phyloP scores from a whole-genome alignment of 2,888 invertebrate genomes.

The Zootermopsis nevadensis region DNA sequence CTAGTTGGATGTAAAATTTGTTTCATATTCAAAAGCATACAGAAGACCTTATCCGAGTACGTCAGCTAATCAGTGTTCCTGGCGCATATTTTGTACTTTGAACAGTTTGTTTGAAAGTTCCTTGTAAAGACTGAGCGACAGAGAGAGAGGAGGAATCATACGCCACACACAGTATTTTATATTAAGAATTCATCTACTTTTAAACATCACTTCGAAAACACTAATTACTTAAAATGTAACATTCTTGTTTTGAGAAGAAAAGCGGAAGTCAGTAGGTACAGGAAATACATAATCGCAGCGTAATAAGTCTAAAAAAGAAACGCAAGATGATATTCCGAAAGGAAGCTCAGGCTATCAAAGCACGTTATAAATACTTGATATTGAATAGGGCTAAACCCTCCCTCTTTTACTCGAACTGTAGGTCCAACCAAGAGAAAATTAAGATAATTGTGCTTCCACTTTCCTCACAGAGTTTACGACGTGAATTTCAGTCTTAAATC shows the following conservation, averaged over 20 bases:
- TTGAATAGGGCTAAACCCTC: slow-evolving; percentile 10
- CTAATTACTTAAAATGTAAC: background rate
- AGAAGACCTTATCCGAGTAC: no score
- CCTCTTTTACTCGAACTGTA: background rate
- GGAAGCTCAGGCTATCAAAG: background rate
- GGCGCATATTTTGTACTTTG: no score
- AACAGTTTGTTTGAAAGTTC: no score
- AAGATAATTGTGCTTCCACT: slow-evolving; percentile 43
- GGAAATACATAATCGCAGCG: no score
- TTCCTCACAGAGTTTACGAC: slow-evolving; percentile 25
- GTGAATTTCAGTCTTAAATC: slow-evolving; percentile 48
- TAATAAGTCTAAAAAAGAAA: background rate
- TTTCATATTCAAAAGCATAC: no score
- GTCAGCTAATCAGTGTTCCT: no score
- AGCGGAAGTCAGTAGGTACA: no score
- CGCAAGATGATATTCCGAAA: background rate
- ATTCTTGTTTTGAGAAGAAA: background rate
- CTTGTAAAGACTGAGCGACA: no score
- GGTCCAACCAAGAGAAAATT: slow-evolving; percentile 33
- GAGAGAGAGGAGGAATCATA: no score
- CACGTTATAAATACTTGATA: slow-evolving; percentile 30
- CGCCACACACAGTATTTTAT: no score
- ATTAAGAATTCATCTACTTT: no score
- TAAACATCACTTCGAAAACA: background rate
- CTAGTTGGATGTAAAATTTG: no score